Percentiles rank a stretch among this genome's conserved stretches.
These are phyloP conservation scores for Poecilia wingei DNA, from an alignment of 2,797 vertebrate species.

Conservation along the genomic window DNA sequence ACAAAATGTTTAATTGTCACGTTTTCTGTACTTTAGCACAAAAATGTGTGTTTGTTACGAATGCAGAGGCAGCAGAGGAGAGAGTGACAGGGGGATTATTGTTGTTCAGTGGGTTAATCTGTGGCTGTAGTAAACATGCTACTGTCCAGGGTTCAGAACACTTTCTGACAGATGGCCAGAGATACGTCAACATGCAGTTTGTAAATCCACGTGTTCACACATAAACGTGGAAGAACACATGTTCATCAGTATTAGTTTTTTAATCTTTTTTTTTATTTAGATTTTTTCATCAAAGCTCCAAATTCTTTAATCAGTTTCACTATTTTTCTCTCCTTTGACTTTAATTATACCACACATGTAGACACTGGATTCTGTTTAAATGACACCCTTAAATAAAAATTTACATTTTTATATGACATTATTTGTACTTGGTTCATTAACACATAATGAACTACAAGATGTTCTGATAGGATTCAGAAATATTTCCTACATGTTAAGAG, in stretches of 20 bases:
- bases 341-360: not conserved
- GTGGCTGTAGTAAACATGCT: conserved; percentile 76
- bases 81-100: conserved; percentile 57
- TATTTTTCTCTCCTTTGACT: not conserved
- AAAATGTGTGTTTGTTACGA: not conserved
- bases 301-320: not conserved
- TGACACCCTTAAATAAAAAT: not conserved
- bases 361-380: not conserved
- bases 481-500: not conserved
- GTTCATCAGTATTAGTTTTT: not conserved
- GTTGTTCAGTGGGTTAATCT: conserved; percentile 82
- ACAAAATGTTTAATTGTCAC: not conserved
- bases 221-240: not conserved
- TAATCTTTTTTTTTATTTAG: not conserved
- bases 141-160: conserved; percentile 42
- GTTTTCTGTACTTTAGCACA: not conserved
- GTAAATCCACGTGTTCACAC: not conserved
- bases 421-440: not conserved
- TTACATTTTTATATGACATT: not conserved
- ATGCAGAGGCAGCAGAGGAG: conserved; percentile 21
- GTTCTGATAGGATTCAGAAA: not conserved
- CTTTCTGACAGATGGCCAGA: conserved; percentile 65
- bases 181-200: conserved; percentile 9
- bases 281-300: not conserved
- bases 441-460: not conserved